Percentiles rank a stretch among this genome's conserved stretches.
phyloP scores from a whole-genome alignment of 2,888 invertebrate species.

The Eupithecia tripunctaria region DNA sequence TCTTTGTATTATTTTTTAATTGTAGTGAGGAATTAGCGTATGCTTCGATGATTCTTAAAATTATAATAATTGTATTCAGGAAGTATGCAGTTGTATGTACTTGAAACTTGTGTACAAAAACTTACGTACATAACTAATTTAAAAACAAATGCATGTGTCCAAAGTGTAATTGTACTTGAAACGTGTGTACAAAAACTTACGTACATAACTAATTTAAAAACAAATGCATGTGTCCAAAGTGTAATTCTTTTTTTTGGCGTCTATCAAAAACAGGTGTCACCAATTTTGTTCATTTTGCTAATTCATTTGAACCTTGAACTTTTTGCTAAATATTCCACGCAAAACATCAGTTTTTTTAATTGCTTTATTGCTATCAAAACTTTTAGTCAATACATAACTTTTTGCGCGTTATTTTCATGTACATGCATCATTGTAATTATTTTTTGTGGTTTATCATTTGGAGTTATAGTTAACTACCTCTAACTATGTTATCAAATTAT shows the following conservation, averaged over 20 bases:
- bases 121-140: background rate
- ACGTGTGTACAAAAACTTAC: background rate
- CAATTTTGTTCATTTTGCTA: background rate
- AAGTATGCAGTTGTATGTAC: background rate
- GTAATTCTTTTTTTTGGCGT: background rate
- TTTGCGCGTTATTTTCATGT: background rate
- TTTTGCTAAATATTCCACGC: background rate
- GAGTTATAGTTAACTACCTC: background rate
- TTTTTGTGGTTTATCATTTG: background rate
- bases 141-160: background rate
- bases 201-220: no score
- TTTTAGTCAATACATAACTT: background rate
- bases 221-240: background rate
- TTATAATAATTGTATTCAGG: background rate
- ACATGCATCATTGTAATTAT: background rate
- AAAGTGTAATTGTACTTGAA: background rate
- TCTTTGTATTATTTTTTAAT: background rate
- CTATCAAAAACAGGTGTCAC: background rate
- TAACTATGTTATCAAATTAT: background rate
- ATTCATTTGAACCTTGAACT: constrained; percentile 5
- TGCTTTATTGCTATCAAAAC: background rate
- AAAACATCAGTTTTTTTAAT: constrained; percentile 1
- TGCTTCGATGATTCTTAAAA: background rate
- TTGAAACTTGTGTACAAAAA: background rate
- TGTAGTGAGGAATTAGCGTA: background rate